Conservation (phyloP, 2,113 vertebrate species). For the Pelmatolapia mariae region DNA sequence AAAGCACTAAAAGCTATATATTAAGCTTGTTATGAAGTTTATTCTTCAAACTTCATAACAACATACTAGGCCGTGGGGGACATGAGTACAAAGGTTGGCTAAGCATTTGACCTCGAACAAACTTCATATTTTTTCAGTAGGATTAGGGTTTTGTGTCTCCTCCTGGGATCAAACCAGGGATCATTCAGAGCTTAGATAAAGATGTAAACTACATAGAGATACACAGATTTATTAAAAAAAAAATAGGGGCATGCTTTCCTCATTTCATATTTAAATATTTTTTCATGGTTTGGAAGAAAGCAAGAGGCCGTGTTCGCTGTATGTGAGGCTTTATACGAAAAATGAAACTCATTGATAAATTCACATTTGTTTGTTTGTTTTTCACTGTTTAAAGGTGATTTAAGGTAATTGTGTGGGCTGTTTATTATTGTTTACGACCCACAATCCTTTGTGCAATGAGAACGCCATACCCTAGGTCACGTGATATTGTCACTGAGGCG, state of each 20-base stretch:
- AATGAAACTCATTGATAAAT: too few species aligned
- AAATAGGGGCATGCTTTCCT: not conserved
- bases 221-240: not conserved
- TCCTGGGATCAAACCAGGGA: not conserved
- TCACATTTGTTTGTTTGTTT: too few species aligned
- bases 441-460: slow-evolving; percentile 39
- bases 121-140: not conserved
- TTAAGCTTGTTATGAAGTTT: not conserved
- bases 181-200: not conserved
- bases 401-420: not conserved
- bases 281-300: not conserved
- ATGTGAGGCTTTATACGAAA: too few species aligned
- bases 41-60: not conserved
- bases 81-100: not conserved
- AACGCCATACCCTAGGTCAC: slow-evolving; percentile 49
- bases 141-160: not conserved
- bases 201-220: not conserved
- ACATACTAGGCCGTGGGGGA: not conserved
- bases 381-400: too few species aligned
- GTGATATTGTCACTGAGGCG: slow-evolving; percentile 64
- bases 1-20: not conserved
- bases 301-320: not conserved
- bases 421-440: slow-evolving; percentile 10
- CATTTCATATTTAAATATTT: not conserved
- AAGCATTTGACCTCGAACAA: not conserved